Evolutionary conservation across 64 coral and sea anemone genomes (phyloP).

Genomic region (Montipora efflorescens): DNA sequence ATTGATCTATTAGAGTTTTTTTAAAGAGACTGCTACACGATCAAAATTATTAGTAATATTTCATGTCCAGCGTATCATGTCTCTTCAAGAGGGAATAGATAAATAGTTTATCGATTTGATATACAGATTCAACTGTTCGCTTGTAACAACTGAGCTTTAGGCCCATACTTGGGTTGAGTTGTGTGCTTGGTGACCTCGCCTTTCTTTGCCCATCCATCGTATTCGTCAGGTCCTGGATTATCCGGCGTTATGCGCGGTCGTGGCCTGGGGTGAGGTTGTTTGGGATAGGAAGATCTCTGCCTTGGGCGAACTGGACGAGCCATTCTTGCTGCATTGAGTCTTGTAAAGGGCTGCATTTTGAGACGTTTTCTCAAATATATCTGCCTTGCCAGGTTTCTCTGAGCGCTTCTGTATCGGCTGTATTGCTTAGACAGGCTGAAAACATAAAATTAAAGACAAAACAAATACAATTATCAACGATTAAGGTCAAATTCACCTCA

Average conservation of each 20-base stretch:
- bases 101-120: background rate
- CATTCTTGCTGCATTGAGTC: background rate
- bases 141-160: background rate
- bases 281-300: slow-evolving; percentile 18
- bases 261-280: background rate
- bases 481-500: too few species aligned
- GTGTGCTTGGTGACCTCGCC: background rate
- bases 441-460: background rate
- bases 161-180: background rate
- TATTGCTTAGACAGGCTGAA: slow-evolving; percentile 34
- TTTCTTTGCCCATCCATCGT: slow-evolving; percentile 22
- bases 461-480: background rate
- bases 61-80: background rate
- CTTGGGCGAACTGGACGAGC: slow-evolving; percentile 21
- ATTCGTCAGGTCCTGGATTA: slow-evolving; percentile 23
- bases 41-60: background rate
- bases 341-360: background rate
- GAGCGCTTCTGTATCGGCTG: slow-evolving; percentile 32
- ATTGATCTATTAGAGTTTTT: too few species aligned
- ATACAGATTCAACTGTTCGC: background rate
- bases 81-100: background rate
- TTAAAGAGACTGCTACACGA: too few species aligned
- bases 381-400: slow-evolving; percentile 14
- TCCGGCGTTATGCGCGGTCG: background rate
- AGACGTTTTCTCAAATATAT: slow-evolving; percentile 22